These are phyloP conservation scores for Drosophila kanapiae DNA, from an alignment of 1,140 invertebrate genomes.

Conservation along the genomic window DNA sequence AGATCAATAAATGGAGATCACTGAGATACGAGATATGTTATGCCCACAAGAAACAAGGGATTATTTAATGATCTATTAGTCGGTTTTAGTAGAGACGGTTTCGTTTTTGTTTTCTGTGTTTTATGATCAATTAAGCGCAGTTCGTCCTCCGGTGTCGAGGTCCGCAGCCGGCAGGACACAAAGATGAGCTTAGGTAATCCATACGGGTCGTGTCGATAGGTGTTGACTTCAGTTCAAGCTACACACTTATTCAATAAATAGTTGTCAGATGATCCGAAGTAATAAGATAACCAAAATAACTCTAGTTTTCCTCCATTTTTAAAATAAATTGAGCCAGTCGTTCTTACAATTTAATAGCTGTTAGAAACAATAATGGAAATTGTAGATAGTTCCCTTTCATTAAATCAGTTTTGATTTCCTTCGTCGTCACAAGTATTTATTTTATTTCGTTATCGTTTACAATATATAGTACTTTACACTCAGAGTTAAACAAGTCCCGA, in stretches of 20 bases:
- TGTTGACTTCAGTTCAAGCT: no score
- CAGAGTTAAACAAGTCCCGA: constrained; percentile 47
- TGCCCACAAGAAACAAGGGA: constrained; percentile 23
- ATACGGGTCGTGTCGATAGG: no score
- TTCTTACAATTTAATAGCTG: background rate
- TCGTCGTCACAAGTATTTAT: constrained; percentile 43
- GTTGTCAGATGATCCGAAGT: background rate
- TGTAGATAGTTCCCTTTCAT: background rate
- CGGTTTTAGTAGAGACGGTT: constrained; percentile 10
- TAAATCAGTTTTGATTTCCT: constrained; percentile 5
- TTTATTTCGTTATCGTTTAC: constrained; percentile 43
- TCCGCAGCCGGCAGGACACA: no score
- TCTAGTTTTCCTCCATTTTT: background rate
- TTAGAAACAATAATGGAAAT: background rate
- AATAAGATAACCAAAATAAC: background rate
- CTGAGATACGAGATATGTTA: constrained; percentile 50
- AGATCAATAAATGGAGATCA: constrained; percentile 68
- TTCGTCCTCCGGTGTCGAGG: no score
- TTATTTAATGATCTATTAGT: constrained; percentile 37
- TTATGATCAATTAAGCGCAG: no score
- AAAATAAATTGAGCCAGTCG: background rate
- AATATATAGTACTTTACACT: constrained; percentile 49
- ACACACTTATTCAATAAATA: no score
- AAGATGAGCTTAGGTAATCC: no score
- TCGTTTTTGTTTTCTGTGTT: no score